These are phyloP conservation scores for Synanthedon vespiformis DNA, from an alignment of 2,888 invertebrate genomes.

Conservation along the genomic window DNA sequence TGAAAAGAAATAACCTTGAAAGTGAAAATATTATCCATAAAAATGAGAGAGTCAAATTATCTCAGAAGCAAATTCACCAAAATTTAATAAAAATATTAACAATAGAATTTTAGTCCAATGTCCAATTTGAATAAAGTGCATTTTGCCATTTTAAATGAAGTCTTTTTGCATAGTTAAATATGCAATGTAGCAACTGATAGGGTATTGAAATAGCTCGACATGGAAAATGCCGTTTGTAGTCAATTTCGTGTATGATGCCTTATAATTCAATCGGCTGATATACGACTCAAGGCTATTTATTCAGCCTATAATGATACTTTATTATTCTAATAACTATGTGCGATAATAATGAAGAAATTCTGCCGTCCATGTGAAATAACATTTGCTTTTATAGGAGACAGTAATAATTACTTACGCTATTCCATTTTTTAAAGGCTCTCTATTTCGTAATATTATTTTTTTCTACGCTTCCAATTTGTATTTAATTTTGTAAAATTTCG, in stretches of 20 bases:
- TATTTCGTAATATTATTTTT: too few relatives aligned
- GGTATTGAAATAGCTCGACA: conserved; percentile 5
- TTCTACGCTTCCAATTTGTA: too few relatives aligned
- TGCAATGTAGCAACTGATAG: neutral
- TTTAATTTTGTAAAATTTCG: too few relatives aligned
- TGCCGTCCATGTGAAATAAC: neutral
- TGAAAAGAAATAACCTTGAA: too few relatives aligned
- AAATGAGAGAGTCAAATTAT: too few relatives aligned
- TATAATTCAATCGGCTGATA: neutral
- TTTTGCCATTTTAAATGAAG: neutral
- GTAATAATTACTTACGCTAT: too few relatives aligned
- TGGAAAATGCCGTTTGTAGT: conserved; percentile 2
- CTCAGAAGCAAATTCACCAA: too few relatives aligned
- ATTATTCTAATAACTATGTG: neutral
- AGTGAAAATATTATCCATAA: too few relatives aligned
- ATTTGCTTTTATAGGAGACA: neutral
- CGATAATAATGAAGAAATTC: neutral
- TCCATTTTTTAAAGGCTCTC: too few relatives aligned
- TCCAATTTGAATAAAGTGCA: too few relatives aligned
- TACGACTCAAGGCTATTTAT: neutral
- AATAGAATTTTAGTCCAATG: too few relatives aligned
- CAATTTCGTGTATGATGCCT: neutral
- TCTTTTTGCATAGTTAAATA: neutral
- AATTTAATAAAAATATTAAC: too few relatives aligned
- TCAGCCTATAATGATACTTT: neutral